phyloP scores from a whole-genome alignment of 2,113 vertebrate genomes.

The Riparia riparia region DNA sequence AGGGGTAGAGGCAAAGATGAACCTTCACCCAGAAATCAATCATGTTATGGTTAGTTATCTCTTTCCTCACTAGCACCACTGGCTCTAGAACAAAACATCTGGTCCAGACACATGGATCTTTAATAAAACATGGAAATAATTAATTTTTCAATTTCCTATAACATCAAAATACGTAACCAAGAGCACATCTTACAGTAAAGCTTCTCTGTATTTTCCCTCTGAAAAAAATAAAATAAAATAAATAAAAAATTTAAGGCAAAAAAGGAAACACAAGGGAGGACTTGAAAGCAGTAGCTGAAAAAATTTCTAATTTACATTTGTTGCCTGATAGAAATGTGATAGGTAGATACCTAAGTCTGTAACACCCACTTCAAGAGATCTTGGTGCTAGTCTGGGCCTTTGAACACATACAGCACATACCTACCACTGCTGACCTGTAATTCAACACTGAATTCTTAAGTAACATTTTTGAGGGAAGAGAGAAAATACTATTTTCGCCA shows the following conservation, averaged over 20 bases:
- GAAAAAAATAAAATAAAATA: not conserved
- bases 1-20: not conserved
- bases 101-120: slow-evolving; percentile 33
- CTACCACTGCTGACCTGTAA: not conserved
- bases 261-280: not conserved
- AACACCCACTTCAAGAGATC: not conserved
- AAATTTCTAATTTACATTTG: not conserved
- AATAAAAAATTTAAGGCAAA: not conserved
- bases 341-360: not conserved
- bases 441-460: not conserved
- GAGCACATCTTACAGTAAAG: not conserved
- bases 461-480: not conserved
- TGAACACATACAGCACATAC: not conserved
- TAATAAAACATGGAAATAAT: slow-evolving; percentile 49
- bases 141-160: slow-evolving; percentile 35
- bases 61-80: slow-evolving; percentile 29
- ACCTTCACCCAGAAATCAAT: slow-evolving; percentile 43
- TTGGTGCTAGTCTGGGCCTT: not conserved
- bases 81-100: slow-evolving; percentile 41
- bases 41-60: slow-evolving; percentile 39
- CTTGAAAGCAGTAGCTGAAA: not conserved
- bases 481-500: not conserved
- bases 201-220: not conserved
- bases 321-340: not conserved
- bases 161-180: slow-evolving; percentile 6